These are phyloP conservation scores for Spilosoma lubricipeda DNA, from an alignment of 2,888 invertebrate genomes.

Conservation along the genomic window DNA sequence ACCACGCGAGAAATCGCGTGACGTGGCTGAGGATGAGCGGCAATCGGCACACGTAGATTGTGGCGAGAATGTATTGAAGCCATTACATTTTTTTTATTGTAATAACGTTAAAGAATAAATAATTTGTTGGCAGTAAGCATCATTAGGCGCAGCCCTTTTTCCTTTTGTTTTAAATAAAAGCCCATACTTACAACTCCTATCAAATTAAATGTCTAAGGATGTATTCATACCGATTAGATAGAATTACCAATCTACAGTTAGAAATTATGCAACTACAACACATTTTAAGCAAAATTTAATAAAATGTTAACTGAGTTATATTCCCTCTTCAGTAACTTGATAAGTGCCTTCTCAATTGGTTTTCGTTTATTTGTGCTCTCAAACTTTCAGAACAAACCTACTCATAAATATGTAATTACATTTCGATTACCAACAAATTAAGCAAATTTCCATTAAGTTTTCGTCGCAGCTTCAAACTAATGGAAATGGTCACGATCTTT, in stretches of 20 bases:
- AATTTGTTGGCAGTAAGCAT: conserved; percentile 33
- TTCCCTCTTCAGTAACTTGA: conserved; percentile 1
- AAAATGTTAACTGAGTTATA: conserved; percentile 4
- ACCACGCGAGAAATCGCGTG: conserved; percentile 80
- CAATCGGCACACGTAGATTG: conserved; percentile 62
- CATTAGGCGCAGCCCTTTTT: no score
- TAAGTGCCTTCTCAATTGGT: conserved; percentile 17
- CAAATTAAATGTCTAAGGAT: no score
- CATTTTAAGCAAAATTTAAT: not conserved
- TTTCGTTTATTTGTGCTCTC: conserved; percentile 20
- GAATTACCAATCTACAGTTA: not conserved
- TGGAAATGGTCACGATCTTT: not conserved
- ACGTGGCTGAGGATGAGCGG: conserved; percentile 64
- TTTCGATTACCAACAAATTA: conserved; percentile 21
- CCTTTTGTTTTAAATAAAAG: no score
- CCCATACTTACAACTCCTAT: no score
- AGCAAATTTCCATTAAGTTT: not conserved
- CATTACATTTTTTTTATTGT: no score
- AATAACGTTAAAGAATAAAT: no score
- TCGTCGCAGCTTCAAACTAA: not conserved
- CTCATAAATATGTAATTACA: conserved; percentile 19
- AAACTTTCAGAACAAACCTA: conserved; percentile 20
- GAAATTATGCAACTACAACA: not conserved
- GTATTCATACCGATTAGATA: not conserved
- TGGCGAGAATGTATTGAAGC: conserved; percentile 36